Conservation (phyloP, 2,113 vertebrate species). For the Diadophis punctatus region DNA sequence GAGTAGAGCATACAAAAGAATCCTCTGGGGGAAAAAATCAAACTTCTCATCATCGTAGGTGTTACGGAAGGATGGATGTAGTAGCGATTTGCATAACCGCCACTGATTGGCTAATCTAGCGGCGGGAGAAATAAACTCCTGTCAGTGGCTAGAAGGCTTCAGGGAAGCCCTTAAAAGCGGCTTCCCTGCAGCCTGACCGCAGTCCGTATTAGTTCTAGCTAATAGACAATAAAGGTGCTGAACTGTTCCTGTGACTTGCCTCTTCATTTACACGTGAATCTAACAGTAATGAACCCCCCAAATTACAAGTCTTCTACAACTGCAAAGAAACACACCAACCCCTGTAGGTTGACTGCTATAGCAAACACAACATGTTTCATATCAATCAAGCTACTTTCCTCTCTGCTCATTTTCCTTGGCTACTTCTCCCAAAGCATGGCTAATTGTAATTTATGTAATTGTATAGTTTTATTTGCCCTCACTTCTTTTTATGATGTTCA, state of each 20-base stretch:
- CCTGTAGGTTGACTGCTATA: background rate
- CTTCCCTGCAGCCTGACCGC: too few species aligned
- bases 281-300: too few species aligned
- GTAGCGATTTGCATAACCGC: too few species aligned
- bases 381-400: background rate
- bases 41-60: background rate
- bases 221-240: too few species aligned
- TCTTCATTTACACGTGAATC: too few species aligned
- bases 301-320: background rate
- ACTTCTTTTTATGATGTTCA: conserved; percentile 18
- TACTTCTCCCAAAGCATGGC: conserved; percentile 7
- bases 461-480: conserved; percentile 19
- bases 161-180: too few species aligned
- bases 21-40: background rate
- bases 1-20: background rate
- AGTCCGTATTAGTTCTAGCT: too few species aligned
- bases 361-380: background rate
- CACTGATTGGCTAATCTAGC: too few species aligned
- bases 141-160: too few species aligned
- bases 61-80: too few species aligned
- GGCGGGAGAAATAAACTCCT: too few species aligned
- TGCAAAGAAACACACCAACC: background rate
- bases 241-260: too few species aligned
- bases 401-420: background rate
- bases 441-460: conserved; percentile 36